Evolutionary conservation across 2,113 vertebrate species (phyloP).

Genomic region (Spheniscus mendiculus): DNA sequence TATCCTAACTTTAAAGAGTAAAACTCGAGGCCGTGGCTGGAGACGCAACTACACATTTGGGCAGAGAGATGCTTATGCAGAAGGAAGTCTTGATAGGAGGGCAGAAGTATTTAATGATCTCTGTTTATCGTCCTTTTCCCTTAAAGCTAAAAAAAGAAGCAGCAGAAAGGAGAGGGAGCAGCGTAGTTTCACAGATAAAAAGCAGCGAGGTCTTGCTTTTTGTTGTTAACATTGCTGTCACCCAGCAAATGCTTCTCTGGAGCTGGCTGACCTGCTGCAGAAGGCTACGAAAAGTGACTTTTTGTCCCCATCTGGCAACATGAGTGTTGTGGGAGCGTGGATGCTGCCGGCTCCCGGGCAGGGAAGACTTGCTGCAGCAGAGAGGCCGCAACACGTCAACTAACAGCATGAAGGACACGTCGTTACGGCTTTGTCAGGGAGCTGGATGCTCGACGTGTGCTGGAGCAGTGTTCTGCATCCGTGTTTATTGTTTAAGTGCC

Average conservation of each 20-base stretch:
- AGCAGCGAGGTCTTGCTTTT: not conserved
- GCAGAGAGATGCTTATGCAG: not conserved
- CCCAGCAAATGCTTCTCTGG: not conserved
- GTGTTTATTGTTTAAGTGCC: no score
- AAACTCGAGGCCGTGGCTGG: not conserved
- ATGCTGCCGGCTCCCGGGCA: not conserved
- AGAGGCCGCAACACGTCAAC: not conserved
- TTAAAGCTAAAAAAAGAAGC: not conserved
- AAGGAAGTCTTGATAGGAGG: not conserved
- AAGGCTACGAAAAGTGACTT: not conserved
- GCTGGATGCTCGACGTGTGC: not conserved
- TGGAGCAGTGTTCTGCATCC: not conserved
- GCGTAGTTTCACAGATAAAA: not conserved
- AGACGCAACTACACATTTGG: not conserved
- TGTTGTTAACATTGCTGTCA: not conserved
- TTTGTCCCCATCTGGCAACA: not conserved
- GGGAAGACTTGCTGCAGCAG: not conserved
- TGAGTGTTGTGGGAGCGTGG: rapidly evolving
- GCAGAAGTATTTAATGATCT: not conserved
- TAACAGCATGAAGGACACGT: rapidly evolving
- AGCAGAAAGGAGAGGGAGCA: not conserved
- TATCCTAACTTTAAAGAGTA: not conserved
- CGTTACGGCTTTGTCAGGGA: rapidly evolving
- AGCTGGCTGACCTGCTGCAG: not conserved
- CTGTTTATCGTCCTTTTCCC: not conserved